Percentiles rank a stretch among this genome's conserved stretches.
phyloP scores from a whole-genome alignment of 2,888 invertebrate genomes.

The Stratiomys singularior region DNA sequence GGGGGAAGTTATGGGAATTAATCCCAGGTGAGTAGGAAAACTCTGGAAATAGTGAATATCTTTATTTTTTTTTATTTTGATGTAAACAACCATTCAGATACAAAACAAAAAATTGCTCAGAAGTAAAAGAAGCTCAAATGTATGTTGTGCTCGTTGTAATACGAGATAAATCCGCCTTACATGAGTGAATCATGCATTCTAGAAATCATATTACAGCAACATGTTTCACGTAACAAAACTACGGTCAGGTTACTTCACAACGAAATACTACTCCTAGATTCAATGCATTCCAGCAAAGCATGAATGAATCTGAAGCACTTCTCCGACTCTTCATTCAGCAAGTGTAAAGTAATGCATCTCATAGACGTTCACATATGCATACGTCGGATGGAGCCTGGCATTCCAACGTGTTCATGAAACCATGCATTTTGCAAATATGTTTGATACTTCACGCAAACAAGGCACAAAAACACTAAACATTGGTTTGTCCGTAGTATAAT shows the following conservation, averaged over 20 bases:
- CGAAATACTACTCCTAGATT: not conserved
- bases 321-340: not conserved
- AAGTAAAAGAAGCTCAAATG: too few relatives aligned
- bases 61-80: not conserved
- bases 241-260: not conserved
- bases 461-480: slow-evolving; percentile 8
- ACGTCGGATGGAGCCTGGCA: not conserved
- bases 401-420: too few relatives aligned
- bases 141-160: too few relatives aligned
- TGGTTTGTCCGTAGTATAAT: not conserved
- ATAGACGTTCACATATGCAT: slow-evolving; percentile 21
- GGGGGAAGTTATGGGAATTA: slow-evolving; percentile 72
- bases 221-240: not conserved
- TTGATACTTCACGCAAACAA: not conserved
- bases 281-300: slow-evolving; percentile 39
- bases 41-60: not conserved
- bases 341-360: slow-evolving; percentile 41
- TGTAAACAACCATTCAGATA: too few relatives aligned
- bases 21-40: slow-evolving; percentile 63
- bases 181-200: too few relatives aligned
- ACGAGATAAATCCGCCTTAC: too few relatives aligned
- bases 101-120: too few relatives aligned
- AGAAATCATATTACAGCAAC: too few relatives aligned
- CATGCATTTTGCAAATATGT: not conserved
- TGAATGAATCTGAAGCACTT: slow-evolving; percentile 32